Base-by-base conservation (phyloP, 1,140 invertebrate species). In the Pseudomyrmex cubaensis region DNA sequence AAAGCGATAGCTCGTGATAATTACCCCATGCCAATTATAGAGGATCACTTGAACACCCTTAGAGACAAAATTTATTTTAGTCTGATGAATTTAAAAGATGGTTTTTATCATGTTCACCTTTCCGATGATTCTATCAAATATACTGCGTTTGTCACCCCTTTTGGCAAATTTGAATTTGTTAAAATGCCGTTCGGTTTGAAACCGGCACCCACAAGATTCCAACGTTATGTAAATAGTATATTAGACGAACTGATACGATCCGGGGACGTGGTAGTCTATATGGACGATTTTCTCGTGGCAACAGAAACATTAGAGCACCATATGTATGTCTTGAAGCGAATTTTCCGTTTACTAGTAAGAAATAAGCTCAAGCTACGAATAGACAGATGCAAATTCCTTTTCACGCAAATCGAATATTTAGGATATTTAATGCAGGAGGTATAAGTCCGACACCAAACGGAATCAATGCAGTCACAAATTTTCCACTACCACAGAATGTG, bases 111-210 rank as follows among this genome's bases (percentile, higher is more conserved):
- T 9, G 1, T 83, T 5, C 10, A 15, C 0, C 63, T 83, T 13
- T 9, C 22, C 0, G 0, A 9, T 0, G 62, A 74, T 2, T 73
- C 59, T 0, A 13, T 80, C 0, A 59, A 80, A 15, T 67, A 57
- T 8, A 25, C 22, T 25, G 22, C 22, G 22, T 25, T 25, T 25
- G 2, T 25, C 2, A 25, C 22, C 1, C 22, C 22, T 2, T 25
- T 25, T 25, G 22, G 22, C 52, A 54, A 2, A 25, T 83, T 50
- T 2, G 80, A 83, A 10, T 83, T 10, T 48, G 0, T 74, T 0
- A 13, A 9, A 10, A 74, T 83, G 69, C 70, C 80, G 1, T 83
- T 83, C n/a, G 80, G 69, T 0, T 5, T 78, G 3, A 69, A 69
- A 15, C 61, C 17, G 0, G 77, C 17, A 0, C 57, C 77, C 7